phyloP scores from a whole-genome alignment of 2,797 vertebrate species.

The Coendou prehensilis region DNA sequence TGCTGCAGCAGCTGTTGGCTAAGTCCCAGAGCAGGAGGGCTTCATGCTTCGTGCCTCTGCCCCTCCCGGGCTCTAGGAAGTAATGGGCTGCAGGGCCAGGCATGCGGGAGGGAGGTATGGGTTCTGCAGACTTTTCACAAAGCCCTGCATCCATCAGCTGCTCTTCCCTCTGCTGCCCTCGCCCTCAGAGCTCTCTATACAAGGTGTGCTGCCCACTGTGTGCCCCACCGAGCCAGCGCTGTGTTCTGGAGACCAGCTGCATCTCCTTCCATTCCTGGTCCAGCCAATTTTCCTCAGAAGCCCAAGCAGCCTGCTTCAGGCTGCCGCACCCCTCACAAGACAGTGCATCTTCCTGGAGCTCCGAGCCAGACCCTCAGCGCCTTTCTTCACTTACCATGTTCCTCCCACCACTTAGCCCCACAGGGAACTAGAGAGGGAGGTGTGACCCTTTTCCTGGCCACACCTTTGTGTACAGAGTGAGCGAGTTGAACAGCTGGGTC shows the following conservation, averaged over 20 bases:
- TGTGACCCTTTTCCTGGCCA: constrained; percentile 21
- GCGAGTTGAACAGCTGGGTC: neutral
- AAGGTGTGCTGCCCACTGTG: rapidly evolving
- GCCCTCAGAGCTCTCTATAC: neutral
- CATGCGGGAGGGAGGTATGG: no score
- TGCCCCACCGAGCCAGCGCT: neutral
- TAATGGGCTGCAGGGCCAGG: neutral
- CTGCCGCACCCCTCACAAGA: neutral
- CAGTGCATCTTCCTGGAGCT: neutral
- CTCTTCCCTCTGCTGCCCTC: neutral
- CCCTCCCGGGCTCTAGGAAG: neutral
- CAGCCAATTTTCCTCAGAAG: neutral
- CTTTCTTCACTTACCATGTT: neutral
- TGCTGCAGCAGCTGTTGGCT: neutral
- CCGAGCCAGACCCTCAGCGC: neutral
- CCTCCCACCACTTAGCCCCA: neutral
- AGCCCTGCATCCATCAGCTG: neutral
- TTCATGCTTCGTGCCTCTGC: neutral
- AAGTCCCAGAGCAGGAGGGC: neutral
- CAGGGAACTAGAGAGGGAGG: neutral
- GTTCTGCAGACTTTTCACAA: neutral
- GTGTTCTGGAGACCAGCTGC: neutral
- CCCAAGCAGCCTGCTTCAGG: neutral
- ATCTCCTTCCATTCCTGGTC: neutral
- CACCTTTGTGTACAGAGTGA: constrained; percentile 73